Percentiles rank a stretch among this genome's conserved stretches.
phyloP scores from a whole-genome alignment of 2,797 vertebrate species.

The Chloroceryle amazona region DNA sequence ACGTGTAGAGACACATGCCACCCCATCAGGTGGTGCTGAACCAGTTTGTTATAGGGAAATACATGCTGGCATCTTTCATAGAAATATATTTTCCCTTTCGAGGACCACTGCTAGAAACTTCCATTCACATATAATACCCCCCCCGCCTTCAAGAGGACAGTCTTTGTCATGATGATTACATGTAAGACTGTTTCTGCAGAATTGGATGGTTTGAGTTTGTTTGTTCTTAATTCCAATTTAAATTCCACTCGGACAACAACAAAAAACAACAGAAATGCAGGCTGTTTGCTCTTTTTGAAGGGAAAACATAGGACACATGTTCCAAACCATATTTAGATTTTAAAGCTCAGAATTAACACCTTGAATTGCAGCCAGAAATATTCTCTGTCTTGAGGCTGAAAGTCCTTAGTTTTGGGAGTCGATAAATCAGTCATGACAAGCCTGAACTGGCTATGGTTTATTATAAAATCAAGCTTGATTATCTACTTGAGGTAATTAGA shows the following conservation, averaged over 20 bases:
- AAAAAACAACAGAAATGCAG: fast-evolving
- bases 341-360: constrained; percentile 32
- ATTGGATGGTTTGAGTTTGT: neutral
- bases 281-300: neutral
- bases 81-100: neutral
- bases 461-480: constrained; percentile 63
- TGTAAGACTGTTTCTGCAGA: neutral
- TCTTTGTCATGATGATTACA: neutral
- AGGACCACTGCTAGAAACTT: neutral
- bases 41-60: neutral
- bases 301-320: neutral
- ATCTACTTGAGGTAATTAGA: constrained; percentile 47
- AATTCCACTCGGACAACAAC: neutral
- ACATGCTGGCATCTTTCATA: neutral
- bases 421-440: constrained; percentile 52
- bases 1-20: fast-evolving
- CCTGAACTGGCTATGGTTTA: neutral
- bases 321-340: constrained; percentile 12
- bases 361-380: constrained; percentile 48
- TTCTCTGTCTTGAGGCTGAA: constrained; percentile 33
- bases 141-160: neutral
- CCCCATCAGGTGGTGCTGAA: neutral
- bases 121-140: neutral
- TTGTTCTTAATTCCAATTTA: neutral
- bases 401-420: constrained; percentile 2